Conservation (phyloP, 2,888 invertebrate species). For the Isotomurus palustris region DNA sequence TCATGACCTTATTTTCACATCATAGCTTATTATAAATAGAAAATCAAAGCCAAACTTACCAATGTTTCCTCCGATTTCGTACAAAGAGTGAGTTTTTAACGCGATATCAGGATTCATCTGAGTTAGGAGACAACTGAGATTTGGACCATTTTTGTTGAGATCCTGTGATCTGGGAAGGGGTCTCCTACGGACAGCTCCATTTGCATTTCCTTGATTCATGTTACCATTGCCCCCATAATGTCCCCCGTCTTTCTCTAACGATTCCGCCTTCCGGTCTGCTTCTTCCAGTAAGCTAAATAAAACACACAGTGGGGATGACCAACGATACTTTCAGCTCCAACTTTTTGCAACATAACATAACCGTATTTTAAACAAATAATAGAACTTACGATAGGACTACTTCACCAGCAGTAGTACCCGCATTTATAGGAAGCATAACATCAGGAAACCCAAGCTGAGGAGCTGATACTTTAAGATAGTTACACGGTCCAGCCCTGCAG, state of each 20-base stretch:
- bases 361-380: constrained; percentile 5
- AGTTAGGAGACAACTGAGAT: constrained; percentile 50
- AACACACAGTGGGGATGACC: neutral
- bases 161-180: constrained; percentile 37
- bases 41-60: constrained; percentile 48
- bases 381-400: constrained; percentile 51
- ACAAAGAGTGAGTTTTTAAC: constrained; percentile 51
- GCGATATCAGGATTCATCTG: constrained; percentile 50
- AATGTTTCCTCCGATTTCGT: constrained; percentile 56
- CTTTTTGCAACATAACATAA: neutral
- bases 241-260: constrained; percentile 40
- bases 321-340: too few species aligned
- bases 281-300: constrained; percentile 39
- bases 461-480: constrained; percentile 48
- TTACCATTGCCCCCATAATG: constrained; percentile 17
- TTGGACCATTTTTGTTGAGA: constrained; percentile 43
- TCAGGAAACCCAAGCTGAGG: constrained; percentile 50
- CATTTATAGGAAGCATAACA: constrained; percentile 51
- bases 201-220: constrained; percentile 23
- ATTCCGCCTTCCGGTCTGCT: constrained; percentile 45
- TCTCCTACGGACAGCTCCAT: constrained; percentile 31
- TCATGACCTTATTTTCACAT: too few species aligned
- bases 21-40: too few species aligned
- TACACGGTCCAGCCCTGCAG: constrained; percentile 42
- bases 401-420: constrained; percentile 53